Percentiles rank a stretch among this genome's conserved stretches.
These are phyloP conservation scores for Aegithalos caudatus DNA, from an alignment of 2,113 vertebrate genomes.

Conservation along the genomic window DNA sequence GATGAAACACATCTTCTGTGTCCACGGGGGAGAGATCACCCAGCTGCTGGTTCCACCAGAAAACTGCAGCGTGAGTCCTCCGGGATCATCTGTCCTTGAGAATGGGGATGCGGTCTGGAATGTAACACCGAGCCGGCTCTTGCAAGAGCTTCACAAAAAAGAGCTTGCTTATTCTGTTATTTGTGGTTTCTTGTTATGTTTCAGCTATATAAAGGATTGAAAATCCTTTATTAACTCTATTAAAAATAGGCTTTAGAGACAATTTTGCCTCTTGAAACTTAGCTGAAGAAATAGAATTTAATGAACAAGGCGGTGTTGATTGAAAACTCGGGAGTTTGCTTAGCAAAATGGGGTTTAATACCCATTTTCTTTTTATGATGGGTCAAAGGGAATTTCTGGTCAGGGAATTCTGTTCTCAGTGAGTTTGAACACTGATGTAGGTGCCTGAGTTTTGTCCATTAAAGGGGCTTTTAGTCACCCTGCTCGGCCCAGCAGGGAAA, in stretches of 20 bases:
- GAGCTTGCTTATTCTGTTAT: background rate
- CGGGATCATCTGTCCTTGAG: accelerated
- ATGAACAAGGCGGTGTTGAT: accelerated
- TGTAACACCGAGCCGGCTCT: accelerated
- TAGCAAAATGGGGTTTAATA: background rate
- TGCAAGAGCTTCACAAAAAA: no score
- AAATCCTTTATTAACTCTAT: background rate
- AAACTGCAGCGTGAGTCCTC: conserved; percentile 85
- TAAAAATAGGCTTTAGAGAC: background rate
- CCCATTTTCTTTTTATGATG: background rate
- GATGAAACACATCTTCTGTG: conserved; percentile 98
- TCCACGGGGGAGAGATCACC: conserved; percentile 95
- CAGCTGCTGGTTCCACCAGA: conserved; percentile 93
- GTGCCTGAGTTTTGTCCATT: background rate
- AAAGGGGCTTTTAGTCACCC: background rate
- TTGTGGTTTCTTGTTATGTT: background rate
- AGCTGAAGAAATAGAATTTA: background rate
- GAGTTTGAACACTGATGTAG: accelerated
- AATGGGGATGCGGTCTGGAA: accelerated
- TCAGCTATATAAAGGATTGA: background rate
- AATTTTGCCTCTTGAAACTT: background rate
- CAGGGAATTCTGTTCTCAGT: background rate
- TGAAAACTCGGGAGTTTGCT: background rate
- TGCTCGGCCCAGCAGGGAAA: no score
- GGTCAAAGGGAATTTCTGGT: background rate